A percentile compares a stretch with the other conserved stretches of the same genome.
phyloP scores from a whole-genome alignment of 2,888 invertebrate species.

The Ectobius pallidus region DNA sequence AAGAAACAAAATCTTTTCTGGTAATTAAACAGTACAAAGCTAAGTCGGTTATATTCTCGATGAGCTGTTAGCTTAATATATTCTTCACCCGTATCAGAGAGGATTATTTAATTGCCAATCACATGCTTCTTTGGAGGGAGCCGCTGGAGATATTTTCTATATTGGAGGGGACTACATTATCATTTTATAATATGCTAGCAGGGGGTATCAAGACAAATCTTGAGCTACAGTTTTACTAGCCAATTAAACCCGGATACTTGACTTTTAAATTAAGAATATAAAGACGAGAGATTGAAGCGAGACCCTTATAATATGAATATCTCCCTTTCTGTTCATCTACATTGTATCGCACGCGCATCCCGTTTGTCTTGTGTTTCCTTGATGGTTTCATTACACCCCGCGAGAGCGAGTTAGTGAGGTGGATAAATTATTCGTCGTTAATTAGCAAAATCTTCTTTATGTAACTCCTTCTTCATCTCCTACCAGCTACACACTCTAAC shows the following conservation, averaged over 20 bases:
- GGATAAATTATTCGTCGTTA: slow-evolving; percentile 38
- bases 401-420: slow-evolving; percentile 33
- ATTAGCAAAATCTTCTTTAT: slow-evolving; percentile 38
- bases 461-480: slow-evolving; percentile 16
- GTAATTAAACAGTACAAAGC: no score
- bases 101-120: no score
- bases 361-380: slow-evolving; percentile 24
- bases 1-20: no score
- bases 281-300: slow-evolving; percentile 6
- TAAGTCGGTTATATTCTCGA: no score
- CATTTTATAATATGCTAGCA: no score
- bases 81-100: no score
- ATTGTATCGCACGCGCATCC: not conserved
- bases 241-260: slow-evolving; percentile 28
- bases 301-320: not conserved
- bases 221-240: not conserved
- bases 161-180: no score
- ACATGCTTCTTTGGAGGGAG: no score
- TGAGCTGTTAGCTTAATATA: no score
- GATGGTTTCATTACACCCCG: slow-evolving; percentile 36
- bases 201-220: no score
- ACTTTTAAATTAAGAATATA: slow-evolving; percentile 17
- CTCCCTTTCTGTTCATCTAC: not conserved
- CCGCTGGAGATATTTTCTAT: no score
- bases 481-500: not conserved